phyloP scores from a whole-genome alignment of 1,140 invertebrate genomes.

The Cydia fagiglandana region DNA sequence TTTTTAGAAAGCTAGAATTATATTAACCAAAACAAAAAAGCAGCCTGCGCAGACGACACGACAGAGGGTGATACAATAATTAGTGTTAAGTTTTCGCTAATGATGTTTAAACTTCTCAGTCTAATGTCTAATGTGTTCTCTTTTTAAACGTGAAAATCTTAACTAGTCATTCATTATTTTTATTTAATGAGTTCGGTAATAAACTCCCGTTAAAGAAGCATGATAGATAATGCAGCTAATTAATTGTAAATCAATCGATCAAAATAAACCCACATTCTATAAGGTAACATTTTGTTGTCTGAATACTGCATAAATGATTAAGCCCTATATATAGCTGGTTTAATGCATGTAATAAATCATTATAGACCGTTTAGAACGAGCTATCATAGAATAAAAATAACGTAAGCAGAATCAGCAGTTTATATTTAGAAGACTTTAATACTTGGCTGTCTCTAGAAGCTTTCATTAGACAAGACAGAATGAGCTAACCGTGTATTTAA shows the following conservation, averaged over 20 bases:
- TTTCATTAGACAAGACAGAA: conserved; percentile 2
- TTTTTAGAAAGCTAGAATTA: background rate
- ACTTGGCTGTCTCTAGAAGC: background rate
- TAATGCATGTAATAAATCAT: conserved; percentile 11
- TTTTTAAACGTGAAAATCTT: too few relatives aligned
- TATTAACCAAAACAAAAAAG: background rate
- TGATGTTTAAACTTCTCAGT: too few relatives aligned
- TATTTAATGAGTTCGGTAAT: too few relatives aligned
- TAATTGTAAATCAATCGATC: background rate
- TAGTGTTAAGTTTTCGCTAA: too few relatives aligned
- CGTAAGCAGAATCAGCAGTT: background rate
- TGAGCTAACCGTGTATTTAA: background rate
- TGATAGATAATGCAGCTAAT: background rate
- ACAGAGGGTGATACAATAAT: too few relatives aligned
- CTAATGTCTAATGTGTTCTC: too few relatives aligned
- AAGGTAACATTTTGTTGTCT: background rate
- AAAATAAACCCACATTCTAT: background rate
- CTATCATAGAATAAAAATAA: conserved; percentile 20
- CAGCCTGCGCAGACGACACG: background rate
- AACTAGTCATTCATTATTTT: too few relatives aligned
- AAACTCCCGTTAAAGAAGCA: too few relatives aligned
- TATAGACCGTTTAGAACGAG: background rate
- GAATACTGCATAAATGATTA: conserved; percentile 8
- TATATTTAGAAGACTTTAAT: conserved; percentile 5
- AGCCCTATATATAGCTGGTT: conserved; percentile 5